phyloP scores from a whole-genome alignment of 2,888 invertebrate species.

The Ormyrus rosae region DNA sequence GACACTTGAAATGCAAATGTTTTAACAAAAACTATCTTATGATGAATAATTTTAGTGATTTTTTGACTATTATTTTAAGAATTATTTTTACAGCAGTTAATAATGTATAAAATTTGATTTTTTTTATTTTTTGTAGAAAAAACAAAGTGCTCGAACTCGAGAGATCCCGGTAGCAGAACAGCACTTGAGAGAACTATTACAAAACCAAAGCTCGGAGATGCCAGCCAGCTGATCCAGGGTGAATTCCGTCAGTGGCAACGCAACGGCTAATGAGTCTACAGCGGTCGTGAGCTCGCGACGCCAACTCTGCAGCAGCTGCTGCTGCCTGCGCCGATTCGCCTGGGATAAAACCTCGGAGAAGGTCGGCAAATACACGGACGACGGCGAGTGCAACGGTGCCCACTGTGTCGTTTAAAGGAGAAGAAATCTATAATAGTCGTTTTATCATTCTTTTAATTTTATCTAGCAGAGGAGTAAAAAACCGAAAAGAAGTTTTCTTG shows the following conservation, averaged over 20 bases:
- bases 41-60: no score
- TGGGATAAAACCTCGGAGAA: slow-evolving; percentile 40
- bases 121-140: slow-evolving; percentile 79
- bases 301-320: slow-evolving; percentile 20
- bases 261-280: slow-evolving; percentile 36
- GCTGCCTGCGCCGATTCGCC: slow-evolving; percentile 29
- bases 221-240: slow-evolving; percentile 73
- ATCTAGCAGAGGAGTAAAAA: neutral
- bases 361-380: slow-evolving; percentile 24
- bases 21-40: no score
- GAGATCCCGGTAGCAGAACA: slow-evolving; percentile 86
- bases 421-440: neutral
- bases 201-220: slow-evolving; percentile 73
- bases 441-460: neutral
- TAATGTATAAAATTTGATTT: neutral
- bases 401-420: neutral
- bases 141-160: slow-evolving; percentile 85
- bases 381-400: slow-evolving; percentile 31
- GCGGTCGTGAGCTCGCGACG: neutral
- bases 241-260: slow-evolving; percentile 64
- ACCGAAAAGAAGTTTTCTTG: slow-evolving; percentile 16
- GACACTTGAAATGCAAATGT: neutral
- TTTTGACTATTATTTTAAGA: no score
- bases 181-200: slow-evolving; percentile 81
- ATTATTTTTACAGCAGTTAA: neutral